Evolutionary conservation across 2,888 invertebrate genomes (phyloP), one percentile per base, ranked within the genome.

Genomic region (Lordiphosa fenestrarum): DNA sequence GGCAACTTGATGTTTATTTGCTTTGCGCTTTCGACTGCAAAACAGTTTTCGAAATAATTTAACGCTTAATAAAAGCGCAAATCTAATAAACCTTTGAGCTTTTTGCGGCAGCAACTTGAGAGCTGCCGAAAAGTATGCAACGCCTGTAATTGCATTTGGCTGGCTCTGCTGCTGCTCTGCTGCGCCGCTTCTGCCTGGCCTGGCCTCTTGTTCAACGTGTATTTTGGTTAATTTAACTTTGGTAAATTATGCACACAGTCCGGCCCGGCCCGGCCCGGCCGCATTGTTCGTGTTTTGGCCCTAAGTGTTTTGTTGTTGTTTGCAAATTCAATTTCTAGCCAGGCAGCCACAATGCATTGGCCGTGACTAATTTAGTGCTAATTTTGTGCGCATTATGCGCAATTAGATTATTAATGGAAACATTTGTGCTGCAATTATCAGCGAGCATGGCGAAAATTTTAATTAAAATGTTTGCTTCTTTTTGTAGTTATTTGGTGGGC

Each of bases 181-280:
- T 52, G 48, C 53, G 44, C 50, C 47, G 53, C 65, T 73, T 75
- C 66, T 73, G 61, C 44, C 25, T 69, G 69, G 75, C 62, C 47
- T 62, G 58, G 30, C 64, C 51, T 71, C 57, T 78, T 75, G 75
- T 78, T 78, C 39, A 60, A 60, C 80, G 64, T 69, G 83, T 80
- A 84, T 80, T 80, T 83, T 81, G 85, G 85, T 84, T 83, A 82
- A 84, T 84, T 85, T 84, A 85, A 83, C 82, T 85, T 83, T 85
- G 58, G 67, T 75, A 61, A 82, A 83, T 82, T 81, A 85, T 84
- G 74, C 71, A 85, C 66, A 63, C 59, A 62, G 60, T 68, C 58
- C 61, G 55, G 53, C 19, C 19, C 15, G 2, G 15, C 15, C 15
- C 15, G 15, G 1, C 68, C 58, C 60, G 55, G 53, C 58, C 63